phyloP scores from a whole-genome alignment of 1,140 invertebrate species.

The Lithobius niger region DNA sequence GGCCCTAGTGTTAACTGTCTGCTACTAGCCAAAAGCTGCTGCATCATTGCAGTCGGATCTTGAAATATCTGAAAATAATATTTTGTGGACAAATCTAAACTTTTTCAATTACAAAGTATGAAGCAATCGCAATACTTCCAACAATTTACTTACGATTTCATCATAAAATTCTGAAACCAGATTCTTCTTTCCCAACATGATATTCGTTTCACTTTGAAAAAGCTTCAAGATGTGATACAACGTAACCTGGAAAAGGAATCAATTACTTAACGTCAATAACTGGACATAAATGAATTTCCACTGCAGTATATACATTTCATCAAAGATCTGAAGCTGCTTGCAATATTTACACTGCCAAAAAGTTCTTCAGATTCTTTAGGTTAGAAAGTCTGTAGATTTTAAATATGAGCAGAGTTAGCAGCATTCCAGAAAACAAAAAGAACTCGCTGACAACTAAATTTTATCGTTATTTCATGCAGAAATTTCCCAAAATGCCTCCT shows the following conservation, averaged over 20 bases:
- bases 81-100: not conserved
- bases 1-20: conserved; percentile 55
- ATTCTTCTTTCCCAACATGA: conserved; percentile 52
- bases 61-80: conserved; percentile 51
- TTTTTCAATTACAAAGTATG: not conserved
- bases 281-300: too few species aligned
- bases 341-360: too few species aligned
- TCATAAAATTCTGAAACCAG: conserved; percentile 91
- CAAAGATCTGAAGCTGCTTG: too few species aligned
- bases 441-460: too few species aligned
- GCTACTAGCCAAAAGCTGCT: conserved; percentile 63
- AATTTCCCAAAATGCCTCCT: too few species aligned
- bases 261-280: not conserved
- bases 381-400: too few species aligned
- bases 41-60: conserved; percentile 87
- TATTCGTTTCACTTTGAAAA: conserved; percentile 52
- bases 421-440: too few species aligned
- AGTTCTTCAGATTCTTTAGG: too few species aligned
- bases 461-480: too few species aligned
- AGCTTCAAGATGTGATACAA: conserved; percentile 92
- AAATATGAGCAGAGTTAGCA: too few species aligned
- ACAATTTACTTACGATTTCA: conserved; percentile 52
- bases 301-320: too few species aligned
- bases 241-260: conserved; percentile 56
- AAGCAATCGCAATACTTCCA: not conserved